Base-by-base conservation (phyloP, 2,888 invertebrate species). In the Serripes groenlandicus region DNA sequence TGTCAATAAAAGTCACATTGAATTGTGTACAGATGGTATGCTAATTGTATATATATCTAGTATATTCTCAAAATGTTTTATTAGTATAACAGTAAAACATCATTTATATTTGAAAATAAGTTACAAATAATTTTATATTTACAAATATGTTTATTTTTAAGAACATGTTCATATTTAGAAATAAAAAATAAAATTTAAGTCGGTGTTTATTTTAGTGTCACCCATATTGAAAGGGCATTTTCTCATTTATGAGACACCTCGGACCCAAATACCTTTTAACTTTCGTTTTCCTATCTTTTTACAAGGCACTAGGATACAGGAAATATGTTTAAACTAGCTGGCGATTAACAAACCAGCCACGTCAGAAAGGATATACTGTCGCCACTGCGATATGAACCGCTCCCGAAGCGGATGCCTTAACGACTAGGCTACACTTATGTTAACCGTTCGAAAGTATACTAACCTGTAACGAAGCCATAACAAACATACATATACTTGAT, bases 401-500 rank as follows among this genome's bases (percentile, higher is more conserved):
- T 42, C 11, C 42, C 42, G 11, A 42, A 11, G 42, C 18, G 42
- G 42, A 42, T 42, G 42, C 9, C 18, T 42, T 42, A 9, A 42
- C 42, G 42, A 9, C 42, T 18, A 42, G 42, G 9, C 42, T 42
- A 11, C 9, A 42, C 18, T 9, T 11, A 9, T 11, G 42, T 11
- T 42, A 18, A 42, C 18, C 18, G 42, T 9, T 42, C n/a, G n/a
- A 42, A 9, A 9, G 42, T 42, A 11, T 42, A 58, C 58, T n/a
- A 9, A 88, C 90, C 90, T 79, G 84, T 81, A 0, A 89, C n/a
- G 11, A 89, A 73, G 18, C 90, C 89, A 66, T 83, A 89, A 37
- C 87, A 76, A n/a, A 84, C 56, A 62, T 86, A 81, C 34, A 86
- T 72, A 52, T 80, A 83, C 1, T 37, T 28, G 1, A 88, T 71